phyloP scores from a whole-genome alignment of 1,140 invertebrate species.

The Heliconius hermathena region DNA sequence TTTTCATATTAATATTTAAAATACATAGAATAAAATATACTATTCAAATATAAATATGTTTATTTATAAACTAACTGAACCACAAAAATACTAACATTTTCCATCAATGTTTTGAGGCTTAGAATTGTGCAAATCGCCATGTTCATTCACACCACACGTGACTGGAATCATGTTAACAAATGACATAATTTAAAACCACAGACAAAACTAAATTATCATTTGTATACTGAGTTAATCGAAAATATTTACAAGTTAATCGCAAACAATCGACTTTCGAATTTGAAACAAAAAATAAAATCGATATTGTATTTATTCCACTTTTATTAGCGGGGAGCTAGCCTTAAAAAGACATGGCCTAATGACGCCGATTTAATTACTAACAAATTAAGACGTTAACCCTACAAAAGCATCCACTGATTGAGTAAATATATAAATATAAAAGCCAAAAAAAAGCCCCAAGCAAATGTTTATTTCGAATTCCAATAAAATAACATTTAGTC shows the following conservation, averaged over 20 bases:
- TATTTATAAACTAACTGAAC: background rate
- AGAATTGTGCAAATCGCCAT: background rate
- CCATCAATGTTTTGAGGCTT: background rate
- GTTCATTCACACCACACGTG: background rate
- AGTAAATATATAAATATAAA: slow-evolving; percentile 19
- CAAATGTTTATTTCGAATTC: slow-evolving; percentile 79
- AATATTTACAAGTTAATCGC: slow-evolving; percentile 1
- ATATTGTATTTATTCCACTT: background rate
- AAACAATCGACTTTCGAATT: slow-evolving; percentile 23
- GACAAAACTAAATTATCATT: background rate
- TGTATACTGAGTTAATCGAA: background rate
- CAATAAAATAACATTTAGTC: slow-evolving; percentile 79
- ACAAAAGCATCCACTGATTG: slow-evolving; percentile 22
- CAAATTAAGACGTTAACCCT: slow-evolving; percentile 8
- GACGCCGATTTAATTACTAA: background rate
- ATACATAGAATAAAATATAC: background rate
- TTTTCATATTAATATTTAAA: too few species aligned
- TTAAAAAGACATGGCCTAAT: slow-evolving; percentile 4
- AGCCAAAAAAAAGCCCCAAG: slow-evolving; percentile 32
- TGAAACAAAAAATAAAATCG: slow-evolving; percentile 43
- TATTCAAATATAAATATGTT: background rate
- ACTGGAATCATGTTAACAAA: background rate
- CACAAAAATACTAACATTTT: background rate
- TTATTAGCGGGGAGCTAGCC: background rate
- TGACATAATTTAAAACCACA: background rate